phyloP scores from a whole-genome alignment of 1,140 invertebrate species.

The Cylas formicarius region DNA sequence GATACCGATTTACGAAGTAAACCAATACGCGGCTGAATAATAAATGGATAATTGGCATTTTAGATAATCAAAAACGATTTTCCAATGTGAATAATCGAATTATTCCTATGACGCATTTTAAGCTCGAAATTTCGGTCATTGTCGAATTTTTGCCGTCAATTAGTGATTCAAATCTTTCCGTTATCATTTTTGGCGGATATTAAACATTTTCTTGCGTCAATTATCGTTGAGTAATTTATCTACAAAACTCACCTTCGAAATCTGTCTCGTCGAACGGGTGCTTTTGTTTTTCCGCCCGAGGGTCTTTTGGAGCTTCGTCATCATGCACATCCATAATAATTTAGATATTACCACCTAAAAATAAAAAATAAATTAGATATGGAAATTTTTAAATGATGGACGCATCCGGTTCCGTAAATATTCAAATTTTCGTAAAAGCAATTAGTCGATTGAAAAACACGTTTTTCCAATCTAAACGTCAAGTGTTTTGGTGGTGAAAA shows the following conservation, averaged over 20 bases:
- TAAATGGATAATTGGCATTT: too few species aligned
- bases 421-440: too few species aligned
- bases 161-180: neutral
- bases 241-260: slow-evolving; percentile 65
- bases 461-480: too few species aligned
- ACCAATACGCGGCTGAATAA: too few species aligned
- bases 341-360: slow-evolving; percentile 5
- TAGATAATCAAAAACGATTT: slow-evolving; percentile 2
- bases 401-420: too few species aligned
- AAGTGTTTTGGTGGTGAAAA: too few species aligned
- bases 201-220: neutral
- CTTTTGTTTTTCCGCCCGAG: slow-evolving; percentile 63
- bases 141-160: slow-evolving; percentile 3
- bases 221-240: slow-evolving; percentile 7
- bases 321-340: slow-evolving; percentile 39
- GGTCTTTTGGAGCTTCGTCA: slow-evolving; percentile 76
- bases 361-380: slow-evolving; percentile 7
- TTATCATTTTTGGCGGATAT: neutral
- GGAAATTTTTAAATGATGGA: too few species aligned
- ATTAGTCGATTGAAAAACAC: too few species aligned
- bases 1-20: too few species aligned
- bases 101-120: neutral
- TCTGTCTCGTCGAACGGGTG: slow-evolving; percentile 79
- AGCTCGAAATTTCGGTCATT: slow-evolving; percentile 4
- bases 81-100: neutral